Evolutionary conservation across 2,888 invertebrate genomes (phyloP).

Genomic region (Chrysolina haemoptera): DNA sequence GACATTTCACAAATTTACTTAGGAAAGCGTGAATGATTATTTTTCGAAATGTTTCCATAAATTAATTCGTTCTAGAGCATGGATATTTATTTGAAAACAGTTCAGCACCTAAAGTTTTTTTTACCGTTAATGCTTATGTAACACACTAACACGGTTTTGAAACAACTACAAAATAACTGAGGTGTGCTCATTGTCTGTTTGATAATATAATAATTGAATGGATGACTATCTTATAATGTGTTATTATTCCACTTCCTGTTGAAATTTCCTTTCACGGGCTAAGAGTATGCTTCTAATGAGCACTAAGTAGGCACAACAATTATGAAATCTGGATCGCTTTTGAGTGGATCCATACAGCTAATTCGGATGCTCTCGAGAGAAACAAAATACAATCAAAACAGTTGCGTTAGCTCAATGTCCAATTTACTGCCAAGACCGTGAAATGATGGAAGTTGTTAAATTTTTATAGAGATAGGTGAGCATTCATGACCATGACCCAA

Average conservation of each 20-base stretch:
- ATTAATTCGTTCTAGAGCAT: constrained; percentile 15
- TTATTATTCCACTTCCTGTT: constrained; percentile 9
- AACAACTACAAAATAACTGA: constrained; percentile 8
- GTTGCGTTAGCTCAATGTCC: background rate
- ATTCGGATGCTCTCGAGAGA: background rate
- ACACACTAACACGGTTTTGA: constrained; percentile 22
- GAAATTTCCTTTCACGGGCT: constrained; percentile 1
- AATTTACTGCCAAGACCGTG: background rate
- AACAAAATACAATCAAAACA: background rate
- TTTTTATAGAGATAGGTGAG: too few species aligned
- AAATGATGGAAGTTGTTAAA: background rate
- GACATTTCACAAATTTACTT: constrained; percentile 7
- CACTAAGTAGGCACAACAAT: background rate
- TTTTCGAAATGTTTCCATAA: constrained; percentile 23
- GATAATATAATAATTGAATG: constrained; percentile 6
- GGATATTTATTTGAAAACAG: constrained; percentile 20
- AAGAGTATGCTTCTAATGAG: background rate
- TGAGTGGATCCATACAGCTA: background rate
- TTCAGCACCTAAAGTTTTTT: background rate
- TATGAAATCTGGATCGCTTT: background rate
- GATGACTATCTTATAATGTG: constrained; percentile 15
- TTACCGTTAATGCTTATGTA: constrained; percentile 7
- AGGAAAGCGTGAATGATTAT: constrained; percentile 27
- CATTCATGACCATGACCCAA: too few species aligned
- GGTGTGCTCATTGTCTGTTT: background rate